Conservation (phyloP, 2,113 vertebrate species). For the Grantiella picta region DNA sequence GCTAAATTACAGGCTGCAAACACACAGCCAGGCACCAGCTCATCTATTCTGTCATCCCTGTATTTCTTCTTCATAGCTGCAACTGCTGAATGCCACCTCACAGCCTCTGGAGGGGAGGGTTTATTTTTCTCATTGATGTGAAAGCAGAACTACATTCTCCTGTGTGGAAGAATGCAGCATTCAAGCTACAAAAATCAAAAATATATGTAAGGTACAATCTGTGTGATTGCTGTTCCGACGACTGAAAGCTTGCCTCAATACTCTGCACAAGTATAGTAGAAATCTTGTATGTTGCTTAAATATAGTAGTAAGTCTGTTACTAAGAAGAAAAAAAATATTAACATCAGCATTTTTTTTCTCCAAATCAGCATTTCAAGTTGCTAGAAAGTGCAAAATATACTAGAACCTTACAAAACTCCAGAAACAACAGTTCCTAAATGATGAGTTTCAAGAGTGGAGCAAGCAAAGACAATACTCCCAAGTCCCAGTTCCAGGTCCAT, state of each 20-base stretch:
- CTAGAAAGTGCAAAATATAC: background rate
- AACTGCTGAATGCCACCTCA: background rate
- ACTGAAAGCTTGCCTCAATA: background rate
- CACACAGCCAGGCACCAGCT: background rate
- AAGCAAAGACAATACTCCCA: fast-evolving
- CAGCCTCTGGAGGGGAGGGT: background rate
- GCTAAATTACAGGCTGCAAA: background rate
- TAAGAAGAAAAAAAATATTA: background rate
- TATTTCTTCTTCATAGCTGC: background rate
- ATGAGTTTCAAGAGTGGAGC: background rate
- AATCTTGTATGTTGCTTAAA: background rate
- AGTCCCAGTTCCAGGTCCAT: background rate
- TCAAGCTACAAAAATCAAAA: background rate
- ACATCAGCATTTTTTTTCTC: background rate
- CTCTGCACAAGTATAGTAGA: background rate
- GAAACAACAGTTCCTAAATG: background rate
- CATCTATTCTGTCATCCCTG: background rate
- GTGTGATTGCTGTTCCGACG: background rate
- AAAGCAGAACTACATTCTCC: background rate
- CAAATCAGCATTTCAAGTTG: background rate
- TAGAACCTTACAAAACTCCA: background rate
- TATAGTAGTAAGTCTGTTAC: background rate
- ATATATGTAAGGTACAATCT: background rate
- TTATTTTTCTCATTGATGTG: background rate
- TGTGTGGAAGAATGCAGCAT: background rate